Base-by-base conservation (phyloP, 2,113 vertebrate genomes). In the Engystomops pustulosus region DNA sequence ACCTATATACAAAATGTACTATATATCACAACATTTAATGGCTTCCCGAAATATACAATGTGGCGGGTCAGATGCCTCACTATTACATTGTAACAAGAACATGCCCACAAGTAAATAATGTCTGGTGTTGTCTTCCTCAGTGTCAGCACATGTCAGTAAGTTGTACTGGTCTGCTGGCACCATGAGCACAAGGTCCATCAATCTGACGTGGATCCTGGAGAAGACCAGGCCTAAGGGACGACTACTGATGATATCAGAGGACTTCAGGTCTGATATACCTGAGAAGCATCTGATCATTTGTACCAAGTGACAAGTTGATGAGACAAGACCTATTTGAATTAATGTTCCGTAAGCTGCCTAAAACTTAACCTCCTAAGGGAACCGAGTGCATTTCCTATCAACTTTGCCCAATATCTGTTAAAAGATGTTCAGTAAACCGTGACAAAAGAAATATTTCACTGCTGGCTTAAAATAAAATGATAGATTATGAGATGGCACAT, bases 271-370 rank as follows among this genome's bases (percentile, higher is more conserved):
- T 25, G 12, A 41, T 58, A 60, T 60, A 78, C 75, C 75, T 78
- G n/a, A 7, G 30, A 78, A 78, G 51, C 32, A 14, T 15, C 51
- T 6, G 34, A 78, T 60, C n/a, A 38, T 58, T 41, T 41, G 20
- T 44, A 38, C 51, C 11, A 55, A 60, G 75, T 78, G 75, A 60
- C 75, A 78, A 78, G 51, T 60, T 78, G 75, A 78, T 60, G 75
- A 78, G 75, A 77, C 74, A 58, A 36, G 74, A 60, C 53, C 53
- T 41, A 23, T 25, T 78, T 60, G 53, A 78, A 78, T 60, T 38
- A 60, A 60, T 78, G 32, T 58, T 60, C 51, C 55, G 10, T 60
- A 78, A 36, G 12, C 8, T 23, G 20, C 18, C 38, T 78, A 41
- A 78, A 60, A 78, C 2, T 20, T 60, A 34, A 78, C 20, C 38